Conservation (phyloP, 1,140 invertebrate species). For the Sitobion miscanthi region DNA sequence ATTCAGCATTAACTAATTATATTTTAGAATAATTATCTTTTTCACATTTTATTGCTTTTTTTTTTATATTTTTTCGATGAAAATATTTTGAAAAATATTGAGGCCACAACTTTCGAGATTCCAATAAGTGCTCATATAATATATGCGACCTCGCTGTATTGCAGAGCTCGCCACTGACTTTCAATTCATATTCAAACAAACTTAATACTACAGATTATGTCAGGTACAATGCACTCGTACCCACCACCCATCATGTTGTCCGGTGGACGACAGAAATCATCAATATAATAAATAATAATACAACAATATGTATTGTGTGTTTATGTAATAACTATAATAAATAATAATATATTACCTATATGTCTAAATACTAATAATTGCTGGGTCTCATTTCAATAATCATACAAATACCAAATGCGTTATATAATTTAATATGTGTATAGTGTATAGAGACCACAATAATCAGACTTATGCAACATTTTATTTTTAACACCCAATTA, state of each 20-base stretch:
- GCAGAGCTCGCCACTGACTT: neutral
- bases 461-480: neutral
- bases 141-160: neutral
- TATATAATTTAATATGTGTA: neutral
- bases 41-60: too few relatives aligned
- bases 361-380: neutral
- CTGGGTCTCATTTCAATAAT: neutral
- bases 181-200: neutral
- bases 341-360: too few relatives aligned
- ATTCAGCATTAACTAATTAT: too few relatives aligned
- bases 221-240: too few relatives aligned
- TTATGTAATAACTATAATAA: too few relatives aligned
- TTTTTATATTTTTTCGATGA: too few relatives aligned
- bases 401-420: neutral
- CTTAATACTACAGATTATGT: too few relatives aligned
- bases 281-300: too few relatives aligned
- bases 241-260: too few relatives aligned
- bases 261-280: too few relatives aligned
- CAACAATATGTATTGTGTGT: too few relatives aligned
- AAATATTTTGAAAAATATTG: neutral
- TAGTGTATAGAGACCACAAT: neutral
- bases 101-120: neutral
- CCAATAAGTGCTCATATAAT: neutral
- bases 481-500: conserved; percentile 5
- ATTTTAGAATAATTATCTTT: too few relatives aligned